Percentiles rank a stretch among this genome's conserved stretches.
phyloP scores from a whole-genome alignment of 2,113 vertebrate species.

The Tetraodon nigroviridis region DNA sequence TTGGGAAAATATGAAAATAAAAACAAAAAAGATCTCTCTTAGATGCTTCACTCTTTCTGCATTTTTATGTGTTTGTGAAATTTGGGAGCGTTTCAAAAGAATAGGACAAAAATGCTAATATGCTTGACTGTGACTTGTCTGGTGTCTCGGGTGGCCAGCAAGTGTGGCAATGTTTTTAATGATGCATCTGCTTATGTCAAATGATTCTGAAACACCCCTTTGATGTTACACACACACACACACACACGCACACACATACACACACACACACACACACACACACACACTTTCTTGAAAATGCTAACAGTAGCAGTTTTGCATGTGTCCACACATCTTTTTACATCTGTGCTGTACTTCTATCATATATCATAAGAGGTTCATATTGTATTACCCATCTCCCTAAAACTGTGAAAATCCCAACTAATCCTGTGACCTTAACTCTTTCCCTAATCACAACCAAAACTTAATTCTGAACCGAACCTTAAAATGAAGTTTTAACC shows the following conservation, averaged over 20 bases:
- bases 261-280: conserved; percentile 41
- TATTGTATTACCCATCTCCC: too few species aligned
- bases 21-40: conserved; percentile 17
- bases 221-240: conserved; percentile 58
- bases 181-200: conserved; percentile 79
- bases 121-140: conserved; percentile 40
- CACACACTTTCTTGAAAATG: conserved; percentile 46
- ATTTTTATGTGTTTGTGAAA: conserved; percentile 53
- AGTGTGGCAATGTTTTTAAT: conserved; percentile 73
- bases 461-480: too few species aligned
- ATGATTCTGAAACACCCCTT: conserved; percentile 74
- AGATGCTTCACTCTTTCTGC: conserved; percentile 26
- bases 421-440: too few species aligned
- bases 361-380: not conserved
- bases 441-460: too few species aligned
- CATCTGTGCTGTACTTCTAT: not conserved
- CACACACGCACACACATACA: conserved; percentile 33
- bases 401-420: too few species aligned
- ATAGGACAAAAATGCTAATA: conserved; percentile 49
- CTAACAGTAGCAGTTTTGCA: conserved; percentile 21
- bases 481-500: too few species aligned
- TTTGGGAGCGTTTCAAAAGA: conserved; percentile 41
- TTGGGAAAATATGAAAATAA: conserved; percentile 32
- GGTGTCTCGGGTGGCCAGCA: conserved; percentile 54
- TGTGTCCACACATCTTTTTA: conserved; percentile 13